phyloP scores from a whole-genome alignment of 2,888 invertebrate species.

The Eristalinus sepulchralis region DNA sequence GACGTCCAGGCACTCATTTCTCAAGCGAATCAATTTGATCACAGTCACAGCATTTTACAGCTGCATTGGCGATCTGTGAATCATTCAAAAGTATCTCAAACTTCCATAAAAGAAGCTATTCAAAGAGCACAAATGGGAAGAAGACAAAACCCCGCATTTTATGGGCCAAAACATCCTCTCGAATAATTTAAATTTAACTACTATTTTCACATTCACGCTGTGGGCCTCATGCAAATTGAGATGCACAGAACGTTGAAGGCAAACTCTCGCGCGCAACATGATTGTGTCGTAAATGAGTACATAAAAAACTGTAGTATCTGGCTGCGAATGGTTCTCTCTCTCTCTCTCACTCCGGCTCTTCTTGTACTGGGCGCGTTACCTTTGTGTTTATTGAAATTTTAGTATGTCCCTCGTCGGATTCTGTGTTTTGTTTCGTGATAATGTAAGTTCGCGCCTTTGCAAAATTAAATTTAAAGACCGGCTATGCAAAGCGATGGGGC shows the following conservation, averaged over 20 bases:
- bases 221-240: conserved; percentile 61
- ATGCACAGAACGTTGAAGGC: conserved; percentile 51
- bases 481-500: neutral
- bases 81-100: conserved; percentile 47
- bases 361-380: conserved; percentile 2
- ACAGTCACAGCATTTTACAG: neutral
- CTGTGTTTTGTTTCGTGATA: conserved; percentile 3
- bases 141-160: conserved; percentile 27
- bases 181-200: conserved; percentile 65
- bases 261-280: conserved; percentile 45
- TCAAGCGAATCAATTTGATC: neutral
- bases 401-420: neutral
- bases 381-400: conserved; percentile 54
- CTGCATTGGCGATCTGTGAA: conserved; percentile 26
- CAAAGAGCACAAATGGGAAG: neutral
- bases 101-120: conserved; percentile 39
- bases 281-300: conserved; percentile 65
- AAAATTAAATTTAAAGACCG: conserved; percentile 19
- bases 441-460: conserved; percentile 30
- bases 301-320: conserved; percentile 38
- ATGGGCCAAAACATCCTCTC: conserved; percentile 49
- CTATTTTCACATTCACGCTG: conserved; percentile 47
- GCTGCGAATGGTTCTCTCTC: neutral
- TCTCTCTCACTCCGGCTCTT: neutral
- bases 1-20: too few species aligned